Evolutionary conservation across 30 jellyfish, hydroid and myxozoan species (phyloP).

Genomic region (Hydra vulgaris): DNA sequence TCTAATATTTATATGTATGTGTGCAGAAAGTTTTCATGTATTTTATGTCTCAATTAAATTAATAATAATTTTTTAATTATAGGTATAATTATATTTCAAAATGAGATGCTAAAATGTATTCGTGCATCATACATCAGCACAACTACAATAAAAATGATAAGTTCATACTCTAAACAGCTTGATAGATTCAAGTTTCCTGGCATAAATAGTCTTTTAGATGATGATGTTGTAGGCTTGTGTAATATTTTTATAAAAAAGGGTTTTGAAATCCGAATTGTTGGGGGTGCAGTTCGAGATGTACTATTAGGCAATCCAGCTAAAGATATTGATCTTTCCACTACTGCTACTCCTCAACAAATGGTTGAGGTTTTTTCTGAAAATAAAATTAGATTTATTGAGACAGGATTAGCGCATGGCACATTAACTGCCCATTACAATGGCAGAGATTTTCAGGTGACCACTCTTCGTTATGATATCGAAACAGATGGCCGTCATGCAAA

Average conservation of each 20-base stretch:
- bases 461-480: constrained; percentile 79
- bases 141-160: background rate
- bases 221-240: constrained; percentile 17
- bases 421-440: constrained; percentile 81
- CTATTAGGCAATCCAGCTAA: constrained; percentile 60
- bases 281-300: constrained; percentile 98
- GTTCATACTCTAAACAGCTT: background rate
- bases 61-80: no score
- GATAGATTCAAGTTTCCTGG: background rate
- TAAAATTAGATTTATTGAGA: constrained; percentile 61
- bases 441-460: constrained; percentile 83
- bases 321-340: constrained; percentile 90
- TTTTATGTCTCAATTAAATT: no score
- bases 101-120: background rate
- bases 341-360: constrained; percentile 97
- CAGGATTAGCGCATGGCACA: constrained; percentile 99
- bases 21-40: no score
- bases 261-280: constrained; percentile 74
- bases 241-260: constrained; percentile 44
- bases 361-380: constrained; percentile 34
- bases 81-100: background rate
- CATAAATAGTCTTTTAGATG: background rate
- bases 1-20: no score
- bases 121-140: background rate
- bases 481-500: constrained; percentile 94